phyloP scores from a whole-genome alignment of 2,888 invertebrate species.

The Ectemnius continuus region DNA sequence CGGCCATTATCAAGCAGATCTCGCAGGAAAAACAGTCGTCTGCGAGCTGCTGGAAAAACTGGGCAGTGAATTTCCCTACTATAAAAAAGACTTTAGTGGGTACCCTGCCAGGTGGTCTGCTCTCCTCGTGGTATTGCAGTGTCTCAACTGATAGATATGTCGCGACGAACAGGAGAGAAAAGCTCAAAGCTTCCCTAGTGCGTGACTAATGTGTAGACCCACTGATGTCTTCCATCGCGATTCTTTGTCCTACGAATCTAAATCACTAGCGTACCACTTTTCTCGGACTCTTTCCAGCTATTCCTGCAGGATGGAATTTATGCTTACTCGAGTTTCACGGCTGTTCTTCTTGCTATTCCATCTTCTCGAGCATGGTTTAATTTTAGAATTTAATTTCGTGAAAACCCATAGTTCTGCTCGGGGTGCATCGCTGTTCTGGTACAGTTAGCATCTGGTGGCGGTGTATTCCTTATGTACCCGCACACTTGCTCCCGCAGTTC shows the following conservation, averaged over 20 bases:
- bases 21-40: conserved; percentile 12
- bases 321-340: no score
- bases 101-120: conserved; percentile 43
- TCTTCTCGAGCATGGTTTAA: no score
- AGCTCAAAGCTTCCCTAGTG: conserved; percentile 37
- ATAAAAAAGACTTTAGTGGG: conserved; percentile 38
- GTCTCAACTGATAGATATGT: background rate
- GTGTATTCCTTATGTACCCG: no score
- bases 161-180: conserved; percentile 22
- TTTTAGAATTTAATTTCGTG: no score
- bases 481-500: no score
- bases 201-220: conserved; percentile 47
- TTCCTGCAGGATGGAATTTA: no score
- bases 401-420: background rate
- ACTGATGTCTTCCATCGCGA: conserved; percentile 19
- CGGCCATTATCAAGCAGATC: conserved; percentile 5
- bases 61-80: conserved; percentile 36
- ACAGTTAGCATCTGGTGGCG: no score
- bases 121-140: conserved; percentile 12
- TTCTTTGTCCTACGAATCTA: conserved; percentile 18
- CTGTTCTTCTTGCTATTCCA: no score
- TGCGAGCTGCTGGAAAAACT: conserved; percentile 32
- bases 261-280: background rate
- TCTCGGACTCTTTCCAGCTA: background rate
- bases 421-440: background rate